phyloP scores from a whole-genome alignment of 2,797 vertebrate species.

The Dromococcyx pavoninus region DNA sequence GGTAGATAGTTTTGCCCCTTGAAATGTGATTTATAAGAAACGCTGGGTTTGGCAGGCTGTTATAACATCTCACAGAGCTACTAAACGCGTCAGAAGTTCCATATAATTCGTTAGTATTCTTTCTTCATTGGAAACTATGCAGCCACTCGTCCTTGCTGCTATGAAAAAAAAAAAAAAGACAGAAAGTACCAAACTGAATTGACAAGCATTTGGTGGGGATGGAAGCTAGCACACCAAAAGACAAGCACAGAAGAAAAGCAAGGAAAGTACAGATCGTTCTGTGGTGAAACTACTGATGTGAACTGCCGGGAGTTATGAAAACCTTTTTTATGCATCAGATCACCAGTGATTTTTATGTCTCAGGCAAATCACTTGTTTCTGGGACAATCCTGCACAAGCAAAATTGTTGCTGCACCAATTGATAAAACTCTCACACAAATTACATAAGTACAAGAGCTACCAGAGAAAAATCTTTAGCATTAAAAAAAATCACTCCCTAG shows the following conservation, averaged over 20 bases:
- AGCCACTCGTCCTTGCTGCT: neutral
- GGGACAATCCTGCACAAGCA: neutral
- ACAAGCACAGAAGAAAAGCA: neutral
- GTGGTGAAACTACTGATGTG: neutral
- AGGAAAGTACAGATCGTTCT: neutral
- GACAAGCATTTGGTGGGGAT: neutral
- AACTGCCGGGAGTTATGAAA: neutral
- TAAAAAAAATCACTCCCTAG: neutral
- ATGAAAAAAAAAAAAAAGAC: neutral
- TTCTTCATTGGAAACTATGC: neutral
- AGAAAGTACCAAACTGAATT: neutral
- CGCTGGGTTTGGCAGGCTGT: neutral
- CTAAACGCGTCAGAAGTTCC: neutral
- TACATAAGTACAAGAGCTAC: neutral
- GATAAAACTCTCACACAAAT: neutral
- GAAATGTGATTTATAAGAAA: conserved; percentile 25
- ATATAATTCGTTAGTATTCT: conserved; percentile 24
- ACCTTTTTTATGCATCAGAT: neutral
- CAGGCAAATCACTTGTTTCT: neutral
- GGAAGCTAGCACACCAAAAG: neutral
- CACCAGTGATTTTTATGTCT: neutral
- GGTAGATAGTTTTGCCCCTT: neutral
- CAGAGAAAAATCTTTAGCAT: neutral
- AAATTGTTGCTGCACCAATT: neutral
- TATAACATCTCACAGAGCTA: neutral